Percentiles rank a stretch among this genome's conserved stretches.
Evolutionary conservation across 2,888 invertebrate species (phyloP).

Genomic region (Lypha dubia): DNA sequence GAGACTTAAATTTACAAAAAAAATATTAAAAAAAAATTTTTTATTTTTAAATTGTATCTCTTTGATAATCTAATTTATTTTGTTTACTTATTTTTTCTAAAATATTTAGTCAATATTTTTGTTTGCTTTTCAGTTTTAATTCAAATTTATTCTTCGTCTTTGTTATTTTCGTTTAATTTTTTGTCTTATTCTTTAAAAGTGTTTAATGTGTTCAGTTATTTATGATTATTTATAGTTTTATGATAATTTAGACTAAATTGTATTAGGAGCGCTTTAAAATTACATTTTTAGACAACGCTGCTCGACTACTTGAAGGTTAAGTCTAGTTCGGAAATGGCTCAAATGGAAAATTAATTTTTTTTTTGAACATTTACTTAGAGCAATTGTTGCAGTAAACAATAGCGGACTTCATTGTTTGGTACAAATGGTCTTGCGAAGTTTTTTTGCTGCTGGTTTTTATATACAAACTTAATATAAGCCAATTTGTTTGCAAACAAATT

Average conservation of each 20-base stretch:
- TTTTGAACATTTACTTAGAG: no score
- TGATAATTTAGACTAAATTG: constrained; percentile 57
- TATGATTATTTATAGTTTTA: constrained; percentile 1
- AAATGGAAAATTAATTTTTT: no score
- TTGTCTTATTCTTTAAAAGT: neutral
- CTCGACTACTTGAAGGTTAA: no score
- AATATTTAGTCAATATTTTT: constrained; percentile 60
- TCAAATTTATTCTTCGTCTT: constrained; percentile 36
- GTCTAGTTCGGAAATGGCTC: neutral
- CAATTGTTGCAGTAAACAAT: no score
- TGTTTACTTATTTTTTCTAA: constrained; percentile 26
- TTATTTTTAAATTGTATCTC: constrained; percentile 15
- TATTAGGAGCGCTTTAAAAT: constrained; percentile 10
- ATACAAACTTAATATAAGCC: no score
- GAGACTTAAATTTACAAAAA: constrained; percentile 55
- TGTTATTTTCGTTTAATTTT: constrained; percentile 30
- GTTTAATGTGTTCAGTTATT: neutral
- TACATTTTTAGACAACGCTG: no score
- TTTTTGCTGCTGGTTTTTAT: no score
- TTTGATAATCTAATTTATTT: constrained; percentile 3
- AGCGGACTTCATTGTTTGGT: no score
- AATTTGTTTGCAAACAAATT: no score
- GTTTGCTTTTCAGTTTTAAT: constrained; percentile 49
- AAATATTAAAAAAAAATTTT: neutral
- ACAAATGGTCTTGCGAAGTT: no score